phyloP scores from a whole-genome alignment of 2,888 invertebrate species.

The Rhamphomyia laevipes region DNA sequence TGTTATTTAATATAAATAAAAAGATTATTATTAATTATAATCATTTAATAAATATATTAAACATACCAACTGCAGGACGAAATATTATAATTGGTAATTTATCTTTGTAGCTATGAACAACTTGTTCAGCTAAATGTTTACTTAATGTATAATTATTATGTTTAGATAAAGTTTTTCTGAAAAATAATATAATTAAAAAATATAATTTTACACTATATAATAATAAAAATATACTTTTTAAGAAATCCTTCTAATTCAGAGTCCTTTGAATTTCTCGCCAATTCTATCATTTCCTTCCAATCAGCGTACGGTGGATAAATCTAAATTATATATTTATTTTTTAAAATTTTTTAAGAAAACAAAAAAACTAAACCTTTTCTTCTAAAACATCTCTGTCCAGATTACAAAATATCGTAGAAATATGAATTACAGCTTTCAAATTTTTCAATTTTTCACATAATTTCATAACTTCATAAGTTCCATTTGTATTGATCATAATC shows the following conservation, averaged over 20 bases:
- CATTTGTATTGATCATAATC: conserved; percentile 50
- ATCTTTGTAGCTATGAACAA: conserved; percentile 49
- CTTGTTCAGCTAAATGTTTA: conserved; percentile 75
- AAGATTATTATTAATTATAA: neutral
- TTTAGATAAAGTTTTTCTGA: conserved; percentile 47
- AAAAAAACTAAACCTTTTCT: conserved; percentile 44
- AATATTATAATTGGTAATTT: conserved; percentile 64
- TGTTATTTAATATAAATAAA: neutral
- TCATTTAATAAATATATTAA: neutral
- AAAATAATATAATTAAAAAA: neutral
- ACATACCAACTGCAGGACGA: conserved; percentile 73
- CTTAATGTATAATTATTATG: conserved; percentile 82
- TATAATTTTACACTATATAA: neutral
- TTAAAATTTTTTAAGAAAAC: neutral
- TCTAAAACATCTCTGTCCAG: conserved; percentile 60
- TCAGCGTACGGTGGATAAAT: conserved; percentile 41
- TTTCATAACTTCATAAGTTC: conserved; percentile 50
- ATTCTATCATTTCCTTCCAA: conserved; percentile 53
- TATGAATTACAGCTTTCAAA: conserved; percentile 56
- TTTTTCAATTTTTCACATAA: conserved; percentile 45
- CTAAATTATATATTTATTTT: neutral
- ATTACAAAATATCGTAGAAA: conserved; percentile 82
- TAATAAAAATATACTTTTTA: conserved; percentile 41
- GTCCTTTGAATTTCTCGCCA: conserved; percentile 51
- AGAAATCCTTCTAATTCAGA: conserved; percentile 45